Evolutionary conservation across 30 jellyfish, hydroid and myxozoan genomes (phyloP).

Genomic region (Aurelia sp.): DNA sequence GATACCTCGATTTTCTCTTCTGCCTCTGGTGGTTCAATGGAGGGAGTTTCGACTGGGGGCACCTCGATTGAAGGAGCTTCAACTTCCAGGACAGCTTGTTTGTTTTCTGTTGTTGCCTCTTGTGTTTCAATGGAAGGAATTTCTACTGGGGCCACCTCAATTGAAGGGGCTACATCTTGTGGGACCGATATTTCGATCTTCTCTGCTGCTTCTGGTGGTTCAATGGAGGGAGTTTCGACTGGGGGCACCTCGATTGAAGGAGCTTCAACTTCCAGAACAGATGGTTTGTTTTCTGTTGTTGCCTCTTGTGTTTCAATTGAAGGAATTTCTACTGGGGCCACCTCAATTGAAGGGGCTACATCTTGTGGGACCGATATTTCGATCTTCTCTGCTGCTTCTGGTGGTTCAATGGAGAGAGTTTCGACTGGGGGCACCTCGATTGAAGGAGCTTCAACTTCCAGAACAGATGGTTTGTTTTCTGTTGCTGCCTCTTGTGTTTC

Average conservation of each 20-base stretch:
- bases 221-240: background rate
- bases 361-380: too few relatives aligned
- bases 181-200: too few relatives aligned
- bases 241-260: conserved; percentile 6
- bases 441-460: background rate
- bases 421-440: background rate
- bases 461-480: background rate
- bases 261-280: background rate
- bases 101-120: background rate
- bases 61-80: conserved; percentile 10
- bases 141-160: too few relatives aligned
- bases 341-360: too few relatives aligned
- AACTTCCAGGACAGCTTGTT: background rate
- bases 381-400: too few relatives aligned
- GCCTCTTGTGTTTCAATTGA: too few relatives aligned
- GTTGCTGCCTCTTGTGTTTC: background rate
- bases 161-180: too few relatives aligned
- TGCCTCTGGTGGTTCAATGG: background rate
- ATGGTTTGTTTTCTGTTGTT: background rate
- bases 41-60: conserved; percentile 4
- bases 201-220: background rate
- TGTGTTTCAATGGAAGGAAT: too few relatives aligned
- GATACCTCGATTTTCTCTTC: background rate
- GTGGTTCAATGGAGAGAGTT: background rate
- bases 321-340: too few relatives aligned